phyloP scores from a whole-genome alignment of 2,888 invertebrate genomes.

The Lithophane socia region DNA sequence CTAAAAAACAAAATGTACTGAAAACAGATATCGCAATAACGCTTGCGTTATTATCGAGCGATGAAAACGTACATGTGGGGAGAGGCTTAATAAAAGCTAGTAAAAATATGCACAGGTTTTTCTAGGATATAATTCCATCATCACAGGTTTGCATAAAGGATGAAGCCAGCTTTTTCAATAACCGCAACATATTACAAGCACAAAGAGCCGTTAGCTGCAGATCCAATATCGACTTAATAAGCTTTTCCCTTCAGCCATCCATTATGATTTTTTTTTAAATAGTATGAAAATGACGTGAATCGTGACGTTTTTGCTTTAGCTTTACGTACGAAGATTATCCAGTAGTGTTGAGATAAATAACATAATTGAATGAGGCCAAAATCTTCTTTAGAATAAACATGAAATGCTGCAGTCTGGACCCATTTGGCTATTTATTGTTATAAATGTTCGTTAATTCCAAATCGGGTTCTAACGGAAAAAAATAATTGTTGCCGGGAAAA shows the following conservation, averaged over 20 bases:
- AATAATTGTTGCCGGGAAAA: too few species aligned
- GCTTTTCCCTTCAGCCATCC: constrained; percentile 34
- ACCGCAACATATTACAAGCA: constrained; percentile 42
- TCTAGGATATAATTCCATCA: constrained; percentile 10
- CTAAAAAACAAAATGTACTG: too few species aligned
- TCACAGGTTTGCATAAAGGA: constrained; percentile 16
- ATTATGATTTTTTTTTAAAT: constrained; percentile 33
- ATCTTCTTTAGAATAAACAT: too few species aligned
- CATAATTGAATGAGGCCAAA: too few species aligned
- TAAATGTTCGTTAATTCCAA: too few species aligned
- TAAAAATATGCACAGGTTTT: background rate
- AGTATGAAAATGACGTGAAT: background rate
- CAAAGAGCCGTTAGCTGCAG: constrained; percentile 54
- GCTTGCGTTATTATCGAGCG: too few species aligned
- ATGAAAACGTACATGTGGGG: too few species aligned
- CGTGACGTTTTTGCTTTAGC: background rate
- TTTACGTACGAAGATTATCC: background rate
- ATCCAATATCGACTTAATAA: constrained; percentile 62
- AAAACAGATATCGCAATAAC: too few species aligned
- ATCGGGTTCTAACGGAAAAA: too few species aligned
- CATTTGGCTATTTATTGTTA: too few species aligned
- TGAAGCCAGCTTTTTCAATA: constrained; percentile 46
- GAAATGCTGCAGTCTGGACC: too few species aligned
- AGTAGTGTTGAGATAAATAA: background rate
- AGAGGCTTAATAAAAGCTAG: background rate